Evolutionary conservation across 2,888 invertebrate species (phyloP).

Genomic region (Mythimna loreyi): DNA sequence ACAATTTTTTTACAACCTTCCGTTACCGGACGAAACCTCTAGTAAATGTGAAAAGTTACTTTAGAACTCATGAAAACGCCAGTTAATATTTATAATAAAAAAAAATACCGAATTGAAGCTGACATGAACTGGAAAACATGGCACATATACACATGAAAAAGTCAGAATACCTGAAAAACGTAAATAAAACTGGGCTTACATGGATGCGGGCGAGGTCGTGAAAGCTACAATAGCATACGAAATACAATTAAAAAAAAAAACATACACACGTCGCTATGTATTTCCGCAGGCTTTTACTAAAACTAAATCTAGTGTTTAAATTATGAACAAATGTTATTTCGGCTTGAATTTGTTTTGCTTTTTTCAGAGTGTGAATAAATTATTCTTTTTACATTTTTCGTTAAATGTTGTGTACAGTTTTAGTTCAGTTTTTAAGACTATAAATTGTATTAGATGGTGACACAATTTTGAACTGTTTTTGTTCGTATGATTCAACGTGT

Average conservation of each 20-base stretch:
- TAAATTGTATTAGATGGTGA: not conserved
- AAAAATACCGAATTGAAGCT: constrained; percentile 5
- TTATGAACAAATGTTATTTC: constrained; percentile 19
- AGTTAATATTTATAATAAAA: constrained; percentile 4
- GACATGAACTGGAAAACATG: constrained; percentile 16
- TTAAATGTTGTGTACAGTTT: not conserved
- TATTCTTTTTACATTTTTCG: not conserved
- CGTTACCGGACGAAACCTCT: no score
- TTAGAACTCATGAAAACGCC: not conserved
- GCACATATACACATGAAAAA: constrained; percentile 12
- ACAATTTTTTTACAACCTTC: not conserved
- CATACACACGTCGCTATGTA: not conserved
- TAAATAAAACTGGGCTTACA: constrained; percentile 46
- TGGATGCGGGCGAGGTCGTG: constrained; percentile 32
- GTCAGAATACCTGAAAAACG: constrained; percentile 43
- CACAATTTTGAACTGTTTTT: no score
- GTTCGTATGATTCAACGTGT: no score
- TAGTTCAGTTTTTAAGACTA: not conserved
- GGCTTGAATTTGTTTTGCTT: not conserved
- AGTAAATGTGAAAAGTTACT: not conserved
- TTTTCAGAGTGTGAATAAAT: not conserved
- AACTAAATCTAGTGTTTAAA: constrained; percentile 43
- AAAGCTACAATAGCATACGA: constrained; percentile 30
- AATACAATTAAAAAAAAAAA: constrained; percentile 24
- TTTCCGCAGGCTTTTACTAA: constrained; percentile 25